Evolutionary conservation across 1,140 invertebrate species (phyloP), one percentile per base, ranked within the genome.

Genomic region (Nymphalis io): DNA sequence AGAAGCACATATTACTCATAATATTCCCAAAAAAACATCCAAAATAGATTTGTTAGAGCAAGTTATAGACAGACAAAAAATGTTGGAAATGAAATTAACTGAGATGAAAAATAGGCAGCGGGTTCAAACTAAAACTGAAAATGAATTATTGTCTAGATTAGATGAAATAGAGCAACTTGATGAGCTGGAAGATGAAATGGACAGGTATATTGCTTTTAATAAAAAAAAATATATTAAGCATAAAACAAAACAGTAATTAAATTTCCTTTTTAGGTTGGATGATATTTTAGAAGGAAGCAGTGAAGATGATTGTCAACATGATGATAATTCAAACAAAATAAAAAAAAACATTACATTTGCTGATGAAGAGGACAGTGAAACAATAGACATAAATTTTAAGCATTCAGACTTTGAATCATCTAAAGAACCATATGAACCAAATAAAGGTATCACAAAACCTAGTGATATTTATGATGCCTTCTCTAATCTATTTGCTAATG

Each of bases 121-220:
- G 74, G 67, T 18, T 44, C 71, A 84, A 72, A 84, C 79, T 66
- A 82, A 85, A 74, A 89, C 81, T 60, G 92, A 93, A 74, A 80
- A 90, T 72, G 92, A 93, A 64, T 70, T 94, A 38, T 81, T 92
- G 74, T 73, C 79, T 39, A 83, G 87, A 55, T 73, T 94, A 21
- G 93, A 94, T 82, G 89, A 93, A 79, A 82, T 94, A 51, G 94
- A 94, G 73, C 70, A 92, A 70, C 80, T 93, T 71, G 94, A 94
- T 78, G 92, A 94, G 74, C 68, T 94, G 27, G 90, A 94, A 86
- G 93, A 93, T 83, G 91, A 93, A 88, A 83, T 93, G 70, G 83
- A 91, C 23, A 89, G 87, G 90, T 92, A 80, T 13, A 51, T 62
- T 1, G 48, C 48, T 15, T 62, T 33, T 60, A 18, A 18, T 15